Evolutionary conservation across 1,140 invertebrate genomes (phyloP), one percentile per base, ranked within the genome.

Genomic region (Euschistus heros): DNA sequence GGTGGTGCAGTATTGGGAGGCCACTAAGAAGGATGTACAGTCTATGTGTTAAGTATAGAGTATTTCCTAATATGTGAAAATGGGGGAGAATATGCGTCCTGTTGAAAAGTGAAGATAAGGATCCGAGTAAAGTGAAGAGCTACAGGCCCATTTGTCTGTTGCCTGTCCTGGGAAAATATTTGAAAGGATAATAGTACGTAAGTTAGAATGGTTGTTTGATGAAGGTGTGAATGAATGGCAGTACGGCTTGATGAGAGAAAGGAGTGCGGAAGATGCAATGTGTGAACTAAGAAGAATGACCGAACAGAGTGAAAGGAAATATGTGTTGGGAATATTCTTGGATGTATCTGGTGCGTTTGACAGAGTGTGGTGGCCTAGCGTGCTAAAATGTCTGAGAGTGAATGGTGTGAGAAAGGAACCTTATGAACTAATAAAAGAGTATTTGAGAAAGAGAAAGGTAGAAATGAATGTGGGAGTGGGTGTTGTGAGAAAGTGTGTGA

Each of bases 321-420:
- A 66, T 30, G 27, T 61, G n/a, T 2, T 61, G 8, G 22, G 50
- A 22, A 15, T 62, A 26, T 61, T 62, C 37, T 27, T 62, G 2
- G 59, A 62, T 42, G 30, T 62, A 4, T 5, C 17, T 15, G 65
- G 52, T 17, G 65, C 67, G 0, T 68, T 68, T 50, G 62, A 68
- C 60, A 54, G 61, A 27, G 61, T 66, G 0, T 69, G 66, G 68
- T 68, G 67, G 64, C 67, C 68, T 3, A 15, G 46, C 1, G 20
- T 69, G 13, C 20, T 69, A 17, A 10, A 46, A 15, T 4, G 14
- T 0, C 17, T 68, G 17, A 52, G 64, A 18, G n/a, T 2, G 13
- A 17, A n/a, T 2, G 6, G 37, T 5, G 10, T 33, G 2, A 13
- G 4, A 18, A 17, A 8, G 10, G 6, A 33, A 13, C 14, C 7